Evolutionary conservation across 1,140 invertebrate species (phyloP).

Genomic region (Panonychus citri): DNA sequence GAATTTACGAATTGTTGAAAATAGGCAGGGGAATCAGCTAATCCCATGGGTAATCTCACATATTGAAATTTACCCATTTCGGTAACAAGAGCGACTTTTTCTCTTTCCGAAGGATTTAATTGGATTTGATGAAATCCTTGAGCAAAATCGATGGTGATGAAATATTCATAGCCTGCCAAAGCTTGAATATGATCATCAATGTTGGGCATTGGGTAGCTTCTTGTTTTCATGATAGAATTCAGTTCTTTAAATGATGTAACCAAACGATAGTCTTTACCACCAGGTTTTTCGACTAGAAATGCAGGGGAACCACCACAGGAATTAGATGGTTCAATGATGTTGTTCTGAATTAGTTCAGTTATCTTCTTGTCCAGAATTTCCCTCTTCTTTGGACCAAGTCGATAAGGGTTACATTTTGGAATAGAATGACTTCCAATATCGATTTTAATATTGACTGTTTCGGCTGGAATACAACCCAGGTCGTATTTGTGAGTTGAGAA

Average conservation of each 20-base stretch:
- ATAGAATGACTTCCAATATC: too few relatives aligned
- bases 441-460: too few relatives aligned
- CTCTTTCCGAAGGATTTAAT: background rate
- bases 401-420: too few relatives aligned
- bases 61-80: slow-evolving; percentile 15
- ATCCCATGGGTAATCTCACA: slow-evolving; percentile 10
- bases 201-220: background rate
- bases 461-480: too few relatives aligned
- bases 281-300: background rate
- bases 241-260: background rate
- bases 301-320: background rate
- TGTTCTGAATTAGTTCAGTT: background rate
- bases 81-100: slow-evolving; percentile 18
- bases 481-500: too few relatives aligned
- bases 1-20: slow-evolving; percentile 21
- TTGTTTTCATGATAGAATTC: background rate
- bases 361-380: too few relatives aligned
- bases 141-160: background rate
- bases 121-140: background rate
- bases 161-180: background rate
- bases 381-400: too few relatives aligned
- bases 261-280: background rate
- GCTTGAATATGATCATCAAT: background rate
- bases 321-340: background rate
- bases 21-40: slow-evolving; percentile 8